Conservation (phyloP, 2,113 vertebrate genomes). For the Hyperopisus bebe region DNA sequence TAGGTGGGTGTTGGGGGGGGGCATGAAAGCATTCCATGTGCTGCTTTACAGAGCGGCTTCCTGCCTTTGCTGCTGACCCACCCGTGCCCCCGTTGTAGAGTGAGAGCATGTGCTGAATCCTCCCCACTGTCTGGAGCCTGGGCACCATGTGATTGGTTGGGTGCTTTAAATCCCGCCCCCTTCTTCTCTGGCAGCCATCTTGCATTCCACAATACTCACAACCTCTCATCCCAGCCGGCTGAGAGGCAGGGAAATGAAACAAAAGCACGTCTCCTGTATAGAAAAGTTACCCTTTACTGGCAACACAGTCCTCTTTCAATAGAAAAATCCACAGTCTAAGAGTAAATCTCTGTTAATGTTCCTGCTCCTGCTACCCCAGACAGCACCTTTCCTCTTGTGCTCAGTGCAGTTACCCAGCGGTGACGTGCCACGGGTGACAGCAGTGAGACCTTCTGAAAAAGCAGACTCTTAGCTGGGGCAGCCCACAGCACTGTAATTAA, state of each 20-base stretch:
- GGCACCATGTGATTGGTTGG: background rate
- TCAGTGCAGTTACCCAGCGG: background rate
- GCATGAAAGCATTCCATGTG: background rate
- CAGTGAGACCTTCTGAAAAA: background rate
- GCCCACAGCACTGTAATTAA: background rate
- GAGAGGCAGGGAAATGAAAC: background rate
- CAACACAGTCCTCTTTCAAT: background rate
- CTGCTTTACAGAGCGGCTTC: background rate
- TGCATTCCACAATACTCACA: background rate
- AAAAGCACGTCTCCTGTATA: background rate
- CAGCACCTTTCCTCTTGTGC: background rate
- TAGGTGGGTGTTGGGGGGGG: background rate
- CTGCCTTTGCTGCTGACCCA: background rate
- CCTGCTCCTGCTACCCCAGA: background rate
- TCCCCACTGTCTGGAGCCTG: background rate
- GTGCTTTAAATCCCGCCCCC: background rate
- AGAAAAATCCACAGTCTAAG: background rate
- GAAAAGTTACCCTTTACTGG: background rate
- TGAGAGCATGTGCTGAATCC: background rate
- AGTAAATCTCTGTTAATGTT: background rate
- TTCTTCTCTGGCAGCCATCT: background rate
- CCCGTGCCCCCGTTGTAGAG: background rate
- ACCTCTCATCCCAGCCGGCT: background rate
- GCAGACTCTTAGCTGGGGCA: background rate
- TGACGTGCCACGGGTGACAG: background rate